Conservation (phyloP, 2,797 vertebrate genomes). For the Characodon lateralis region DNA sequence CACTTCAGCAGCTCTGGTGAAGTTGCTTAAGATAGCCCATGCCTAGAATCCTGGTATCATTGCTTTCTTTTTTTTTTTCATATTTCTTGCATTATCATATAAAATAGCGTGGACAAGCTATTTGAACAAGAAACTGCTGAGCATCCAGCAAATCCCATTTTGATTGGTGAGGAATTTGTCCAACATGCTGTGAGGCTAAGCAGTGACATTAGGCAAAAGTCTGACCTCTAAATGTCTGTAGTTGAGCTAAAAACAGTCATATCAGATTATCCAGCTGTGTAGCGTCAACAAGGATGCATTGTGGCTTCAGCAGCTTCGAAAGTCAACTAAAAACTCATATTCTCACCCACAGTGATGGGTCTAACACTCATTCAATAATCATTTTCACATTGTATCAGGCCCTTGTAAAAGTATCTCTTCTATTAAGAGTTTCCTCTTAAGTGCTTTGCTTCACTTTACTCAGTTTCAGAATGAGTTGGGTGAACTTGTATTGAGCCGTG, state of each 20-base stretch:
- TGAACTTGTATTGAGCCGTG: neutral
- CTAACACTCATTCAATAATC: neutral
- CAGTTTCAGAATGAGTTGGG: neutral
- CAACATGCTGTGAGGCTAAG: neutral
- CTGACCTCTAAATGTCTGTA: neutral
- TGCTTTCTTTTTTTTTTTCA: no score
- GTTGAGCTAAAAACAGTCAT: neutral
- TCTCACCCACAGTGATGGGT: neutral
- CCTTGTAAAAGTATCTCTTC: neutral
- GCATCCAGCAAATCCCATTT: no score
- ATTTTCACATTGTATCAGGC: neutral
- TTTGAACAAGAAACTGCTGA: no score
- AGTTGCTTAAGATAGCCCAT: no score
- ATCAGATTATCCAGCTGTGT: neutral
- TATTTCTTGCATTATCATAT: no score
- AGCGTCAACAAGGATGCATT: neutral
- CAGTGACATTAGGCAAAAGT: neutral
- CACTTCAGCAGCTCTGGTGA: no score
- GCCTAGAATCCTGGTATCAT: no score
- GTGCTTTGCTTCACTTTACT: neutral
- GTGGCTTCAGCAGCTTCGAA: neutral
- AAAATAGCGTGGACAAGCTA: no score
- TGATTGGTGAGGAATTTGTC: no score
- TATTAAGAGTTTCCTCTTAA: neutral
- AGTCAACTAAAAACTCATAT: neutral